A percentile compares a stretch with the other conserved stretches of the same genome.
phyloP scores from a whole-genome alignment of 2,888 invertebrate genomes.

The Eristalis pertinax region DNA sequence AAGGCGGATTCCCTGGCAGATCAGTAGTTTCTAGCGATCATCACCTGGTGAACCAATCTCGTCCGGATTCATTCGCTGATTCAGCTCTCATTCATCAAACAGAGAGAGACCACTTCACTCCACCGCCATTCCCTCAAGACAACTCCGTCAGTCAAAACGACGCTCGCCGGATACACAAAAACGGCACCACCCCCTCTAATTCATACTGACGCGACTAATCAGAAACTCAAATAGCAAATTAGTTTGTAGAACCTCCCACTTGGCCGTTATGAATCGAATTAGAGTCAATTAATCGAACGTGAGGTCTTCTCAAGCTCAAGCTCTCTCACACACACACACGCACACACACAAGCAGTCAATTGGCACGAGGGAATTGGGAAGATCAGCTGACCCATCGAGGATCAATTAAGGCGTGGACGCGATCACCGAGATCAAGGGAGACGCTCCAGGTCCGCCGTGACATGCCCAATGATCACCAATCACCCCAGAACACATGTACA shows the following conservation, averaged over 20 bases:
- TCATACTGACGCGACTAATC: not conserved
- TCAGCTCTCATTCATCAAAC: too few relatives aligned
- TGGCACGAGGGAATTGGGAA: not conserved
- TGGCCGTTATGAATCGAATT: not conserved
- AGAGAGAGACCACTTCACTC: too few relatives aligned
- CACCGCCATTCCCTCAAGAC: too few relatives aligned
- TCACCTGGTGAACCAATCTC: too few relatives aligned
- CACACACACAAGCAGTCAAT: not conserved
- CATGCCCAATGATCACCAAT: slow-evolving; percentile 59
- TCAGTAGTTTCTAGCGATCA: not conserved
- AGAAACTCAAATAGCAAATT: slow-evolving; percentile 16
- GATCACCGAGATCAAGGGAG: not conserved
- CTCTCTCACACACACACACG: not conserved
- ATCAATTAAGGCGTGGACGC: slow-evolving; percentile 53
- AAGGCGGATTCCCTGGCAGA: not conserved
- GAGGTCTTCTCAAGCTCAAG: slow-evolving; percentile 7
- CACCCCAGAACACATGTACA: slow-evolving; percentile 51
- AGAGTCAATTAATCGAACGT: not conserved
- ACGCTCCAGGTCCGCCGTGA: slow-evolving; percentile 28
- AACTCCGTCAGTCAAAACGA: not conserved
- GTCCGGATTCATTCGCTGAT: not conserved
- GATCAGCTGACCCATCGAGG: slow-evolving; percentile 9
- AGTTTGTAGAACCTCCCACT: slow-evolving; percentile 19
- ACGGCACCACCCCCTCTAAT: not conserved
- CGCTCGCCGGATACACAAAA: not conserved